Percentiles rank a stretch among this genome's conserved stretches.
phyloP scores from a whole-genome alignment of 2,113 vertebrate genomes.

The Heterochromis multidens region DNA sequence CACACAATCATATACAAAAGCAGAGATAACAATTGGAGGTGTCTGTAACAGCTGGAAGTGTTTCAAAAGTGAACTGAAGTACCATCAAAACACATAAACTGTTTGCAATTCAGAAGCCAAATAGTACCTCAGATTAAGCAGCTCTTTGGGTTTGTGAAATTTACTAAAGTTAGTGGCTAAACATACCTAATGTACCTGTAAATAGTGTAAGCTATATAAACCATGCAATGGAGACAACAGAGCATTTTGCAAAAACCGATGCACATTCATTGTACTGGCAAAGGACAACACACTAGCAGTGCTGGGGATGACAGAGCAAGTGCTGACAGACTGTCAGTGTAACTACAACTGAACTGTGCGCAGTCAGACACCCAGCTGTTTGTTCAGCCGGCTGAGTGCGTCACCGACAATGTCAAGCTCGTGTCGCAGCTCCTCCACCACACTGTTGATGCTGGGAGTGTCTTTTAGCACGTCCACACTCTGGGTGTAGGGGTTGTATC shows the following conservation, averaged over 20 bases:
- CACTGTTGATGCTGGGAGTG: constrained; percentile 84
- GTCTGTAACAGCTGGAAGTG: constrained; percentile 26
- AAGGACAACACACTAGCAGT: constrained; percentile 26
- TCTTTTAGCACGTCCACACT: constrained; percentile 91
- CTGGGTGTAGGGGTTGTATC: constrained; percentile 95
- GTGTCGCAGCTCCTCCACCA: constrained; percentile 88
- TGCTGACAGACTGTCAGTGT: not conserved
- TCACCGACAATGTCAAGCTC: constrained; percentile 92
- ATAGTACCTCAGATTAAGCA: constrained; percentile 16
- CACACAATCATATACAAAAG: constrained; percentile 43
- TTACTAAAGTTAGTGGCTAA: constrained; percentile 19
- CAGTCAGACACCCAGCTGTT: constrained; percentile 80
- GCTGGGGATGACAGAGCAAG: not conserved
- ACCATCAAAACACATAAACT: constrained; percentile 9
- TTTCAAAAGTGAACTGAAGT: constrained; percentile 11
- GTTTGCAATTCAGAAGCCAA: constrained; percentile 25
- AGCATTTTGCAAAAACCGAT: constrained; percentile 8
- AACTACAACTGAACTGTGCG: not conserved
- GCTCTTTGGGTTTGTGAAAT: constrained; percentile 50
- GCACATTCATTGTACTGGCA: constrained; percentile 53
- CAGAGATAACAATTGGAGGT: constrained; percentile 13
- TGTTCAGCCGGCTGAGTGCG: constrained; percentile 87
- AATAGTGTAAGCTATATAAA: not conserved
- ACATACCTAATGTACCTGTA: not conserved
- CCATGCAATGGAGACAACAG: constrained; percentile 17